Conservation (phyloP, 2,888 invertebrate genomes). For the Gonocerus acuteangulatus region DNA sequence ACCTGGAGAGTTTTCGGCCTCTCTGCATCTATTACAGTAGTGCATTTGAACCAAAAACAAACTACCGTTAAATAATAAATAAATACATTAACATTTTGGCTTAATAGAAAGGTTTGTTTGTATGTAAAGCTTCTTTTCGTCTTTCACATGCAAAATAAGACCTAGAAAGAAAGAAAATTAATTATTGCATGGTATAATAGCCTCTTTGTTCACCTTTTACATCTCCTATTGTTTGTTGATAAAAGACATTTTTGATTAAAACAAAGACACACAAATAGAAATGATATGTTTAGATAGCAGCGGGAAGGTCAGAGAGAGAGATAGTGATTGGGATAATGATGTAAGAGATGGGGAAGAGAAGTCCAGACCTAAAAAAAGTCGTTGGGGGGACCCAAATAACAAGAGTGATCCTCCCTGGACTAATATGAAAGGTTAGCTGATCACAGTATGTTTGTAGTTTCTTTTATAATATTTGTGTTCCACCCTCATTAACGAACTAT, state of each 20-base stretch:
- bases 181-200: too few relatives aligned
- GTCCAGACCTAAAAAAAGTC: constrained; percentile 29
- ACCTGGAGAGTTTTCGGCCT: constrained; percentile 17
- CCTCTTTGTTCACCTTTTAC: too few relatives aligned
- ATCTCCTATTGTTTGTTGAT: too few relatives aligned
- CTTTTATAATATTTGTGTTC: not conserved
- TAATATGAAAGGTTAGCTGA: constrained; percentile 21
- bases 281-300: constrained; percentile 28
- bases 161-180: too few relatives aligned
- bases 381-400: constrained; percentile 27
- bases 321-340: constrained; percentile 31
- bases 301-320: constrained; percentile 23
- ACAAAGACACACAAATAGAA: too few relatives aligned
- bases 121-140: too few relatives aligned
- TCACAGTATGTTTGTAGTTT: constrained; percentile 10
- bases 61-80: too few relatives aligned
- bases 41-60: not conserved
- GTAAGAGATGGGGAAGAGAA: constrained; percentile 25
- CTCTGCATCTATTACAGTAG: not conserved
- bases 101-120: too few relatives aligned
- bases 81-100: too few relatives aligned
- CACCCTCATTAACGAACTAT: constrained; percentile 9
- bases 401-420: constrained; percentile 25
- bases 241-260: too few relatives aligned
- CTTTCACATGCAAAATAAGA: too few relatives aligned